Evolutionary conservation across 2,888 invertebrate genomes (phyloP).

Genomic region (Campoletis raptor): DNA sequence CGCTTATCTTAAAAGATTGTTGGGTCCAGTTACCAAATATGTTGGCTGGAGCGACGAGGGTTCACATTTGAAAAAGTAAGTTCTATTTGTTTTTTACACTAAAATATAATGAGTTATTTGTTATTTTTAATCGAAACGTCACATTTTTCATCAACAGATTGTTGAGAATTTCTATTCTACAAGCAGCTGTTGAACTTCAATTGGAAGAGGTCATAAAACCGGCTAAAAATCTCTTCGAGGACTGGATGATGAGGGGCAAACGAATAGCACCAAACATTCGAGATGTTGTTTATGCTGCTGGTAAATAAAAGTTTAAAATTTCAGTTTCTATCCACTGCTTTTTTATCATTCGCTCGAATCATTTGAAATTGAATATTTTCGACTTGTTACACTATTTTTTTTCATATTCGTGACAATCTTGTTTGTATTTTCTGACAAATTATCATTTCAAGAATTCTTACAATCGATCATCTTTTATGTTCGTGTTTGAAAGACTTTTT

Average conservation of each 20-base stretch:
- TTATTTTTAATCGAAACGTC: background rate
- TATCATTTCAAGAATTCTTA: background rate
- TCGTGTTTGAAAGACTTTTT: no score
- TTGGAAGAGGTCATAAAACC: slow-evolving; percentile 89
- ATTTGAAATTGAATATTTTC: no score
- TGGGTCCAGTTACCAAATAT: slow-evolving; percentile 87
- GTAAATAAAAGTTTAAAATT: slow-evolving; percentile 74
- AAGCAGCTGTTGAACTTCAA: slow-evolving; percentile 90
- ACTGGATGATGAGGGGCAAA: slow-evolving; percentile 89
- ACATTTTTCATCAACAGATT: slow-evolving; percentile 86
- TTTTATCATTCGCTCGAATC: background rate
- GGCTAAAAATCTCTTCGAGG: slow-evolving; percentile 89
- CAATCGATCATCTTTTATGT: background rate
- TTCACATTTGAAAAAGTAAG: slow-evolving; percentile 88
- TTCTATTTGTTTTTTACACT: slow-evolving; percentile 18
- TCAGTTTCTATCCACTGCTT: background rate
- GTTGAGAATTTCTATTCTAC: slow-evolving; percentile 90
- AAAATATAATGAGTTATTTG: background rate
- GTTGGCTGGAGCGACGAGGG: slow-evolving; percentile 89
- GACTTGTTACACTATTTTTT: background rate
- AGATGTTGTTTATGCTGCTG: slow-evolving; percentile 88
- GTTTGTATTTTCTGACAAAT: background rate
- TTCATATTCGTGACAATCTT: background rate
- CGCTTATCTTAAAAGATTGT: slow-evolving; percentile 87
- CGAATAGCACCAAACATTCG: slow-evolving; percentile 91